Conservation (phyloP, 2,888 invertebrate species). For the Cataglyphis altisquamis region DNA sequence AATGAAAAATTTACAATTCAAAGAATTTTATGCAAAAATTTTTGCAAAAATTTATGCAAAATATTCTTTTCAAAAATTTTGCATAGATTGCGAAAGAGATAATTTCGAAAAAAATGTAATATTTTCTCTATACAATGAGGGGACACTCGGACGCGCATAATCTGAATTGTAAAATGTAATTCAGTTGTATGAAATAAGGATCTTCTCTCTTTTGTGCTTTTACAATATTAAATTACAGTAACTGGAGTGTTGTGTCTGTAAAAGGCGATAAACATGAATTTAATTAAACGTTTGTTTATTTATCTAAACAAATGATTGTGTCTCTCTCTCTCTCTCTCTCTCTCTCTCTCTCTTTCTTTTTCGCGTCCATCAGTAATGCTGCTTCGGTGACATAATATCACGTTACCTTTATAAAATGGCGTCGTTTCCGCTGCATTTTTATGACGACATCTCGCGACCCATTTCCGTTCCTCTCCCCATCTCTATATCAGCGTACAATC, state of each 20-base stretch:
- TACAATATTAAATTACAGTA: slow-evolving; percentile 12
- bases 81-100: neutral
- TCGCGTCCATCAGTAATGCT: neutral
- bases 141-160: neutral
- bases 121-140: neutral
- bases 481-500: slow-evolving; percentile 36
- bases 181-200: neutral
- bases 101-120: neutral
- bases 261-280: slow-evolving; percentile 24
- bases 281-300: slow-evolving; percentile 41
- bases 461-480: slow-evolving; percentile 35
- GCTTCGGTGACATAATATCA: slow-evolving; percentile 12
- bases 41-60: neutral
- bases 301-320: slow-evolving; percentile 9
- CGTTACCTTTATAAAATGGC: neutral
- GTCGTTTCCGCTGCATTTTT: slow-evolving; percentile 13
- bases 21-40: neutral
- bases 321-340: no score
- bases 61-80: neutral
- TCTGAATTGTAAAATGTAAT: neutral
- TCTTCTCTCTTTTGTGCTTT: neutral
- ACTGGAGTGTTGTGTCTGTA: neutral
- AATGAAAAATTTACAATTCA: neutral
- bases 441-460: slow-evolving; percentile 32
- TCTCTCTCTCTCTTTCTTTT: no score